Percentiles rank a stretch among this genome's conserved stretches.
These are phyloP conservation scores for Lamellibrachia satsuma DNA, from an alignment of 2,888 invertebrate genomes.

Conservation along the genomic window DNA sequence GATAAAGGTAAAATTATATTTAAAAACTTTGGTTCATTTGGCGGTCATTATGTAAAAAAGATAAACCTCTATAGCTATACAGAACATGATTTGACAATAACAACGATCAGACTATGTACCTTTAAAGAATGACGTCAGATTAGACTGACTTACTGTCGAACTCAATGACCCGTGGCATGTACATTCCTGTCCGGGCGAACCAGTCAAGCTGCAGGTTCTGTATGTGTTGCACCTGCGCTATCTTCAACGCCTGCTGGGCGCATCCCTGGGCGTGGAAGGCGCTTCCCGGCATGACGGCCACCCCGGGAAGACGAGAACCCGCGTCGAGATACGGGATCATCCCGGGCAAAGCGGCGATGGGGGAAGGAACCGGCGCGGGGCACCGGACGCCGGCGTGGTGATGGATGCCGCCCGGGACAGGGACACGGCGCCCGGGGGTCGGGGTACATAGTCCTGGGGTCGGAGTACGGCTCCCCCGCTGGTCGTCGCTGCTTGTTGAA, in stretches of 20 bases:
- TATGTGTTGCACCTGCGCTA: slow-evolving; percentile 52
- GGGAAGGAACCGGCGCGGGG: slow-evolving; percentile 30
- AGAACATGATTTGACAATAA: too few species aligned
- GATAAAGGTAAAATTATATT: too few species aligned
- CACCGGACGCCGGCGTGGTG: neutral
- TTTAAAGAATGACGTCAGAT: neutral
- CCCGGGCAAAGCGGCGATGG: slow-evolving; percentile 38
- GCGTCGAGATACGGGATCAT: neutral
- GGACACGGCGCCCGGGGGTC: slow-evolving; percentile 20
- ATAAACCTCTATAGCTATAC: too few species aligned
- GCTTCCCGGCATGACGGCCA: slow-evolving; percentile 42
- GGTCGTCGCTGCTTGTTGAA: neutral
- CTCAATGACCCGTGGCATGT: slow-evolving; percentile 77
- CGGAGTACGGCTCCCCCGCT: neutral
- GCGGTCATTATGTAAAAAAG: too few species aligned
- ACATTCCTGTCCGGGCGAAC: slow-evolving; percentile 90
- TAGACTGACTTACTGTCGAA: slow-evolving; percentile 49
- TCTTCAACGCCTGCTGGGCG: slow-evolving; percentile 55
- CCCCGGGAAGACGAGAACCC: slow-evolving; percentile 8
- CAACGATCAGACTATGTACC: too few species aligned
- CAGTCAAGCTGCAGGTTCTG: slow-evolving; percentile 78
- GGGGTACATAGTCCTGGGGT: slow-evolving; percentile 8
- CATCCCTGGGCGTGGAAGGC: slow-evolving; percentile 55
- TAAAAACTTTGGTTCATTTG: too few species aligned
- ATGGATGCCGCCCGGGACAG: neutral